These are phyloP conservation scores for Psephotus haematonotus DNA, from an alignment of 2,113 vertebrate species.

Conservation along the genomic window DNA sequence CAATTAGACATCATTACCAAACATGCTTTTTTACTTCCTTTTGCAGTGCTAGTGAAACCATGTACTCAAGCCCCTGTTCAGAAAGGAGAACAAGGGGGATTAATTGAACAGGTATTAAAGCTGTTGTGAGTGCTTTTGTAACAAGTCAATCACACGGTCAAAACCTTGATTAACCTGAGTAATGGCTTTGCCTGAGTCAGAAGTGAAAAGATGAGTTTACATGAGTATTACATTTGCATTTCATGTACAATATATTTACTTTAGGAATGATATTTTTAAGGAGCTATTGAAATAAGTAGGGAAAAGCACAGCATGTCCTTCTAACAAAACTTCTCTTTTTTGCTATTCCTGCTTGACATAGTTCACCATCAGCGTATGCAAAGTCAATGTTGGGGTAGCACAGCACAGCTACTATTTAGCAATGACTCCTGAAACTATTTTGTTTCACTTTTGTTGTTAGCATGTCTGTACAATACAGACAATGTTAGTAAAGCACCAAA, in stretches of 20 bases:
- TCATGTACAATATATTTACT: neutral
- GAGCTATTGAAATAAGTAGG: neutral
- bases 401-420: neutral
- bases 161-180: neutral
- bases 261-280: neutral
- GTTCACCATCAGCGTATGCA: no score
- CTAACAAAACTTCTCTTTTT: neutral
- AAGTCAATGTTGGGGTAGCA: neutral
- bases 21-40: neutral
- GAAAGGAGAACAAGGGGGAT: neutral
- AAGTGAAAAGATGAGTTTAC: neutral
- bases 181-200: neutral
- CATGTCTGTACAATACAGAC: neutral
- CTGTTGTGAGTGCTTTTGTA: neutral
- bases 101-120: neutral
- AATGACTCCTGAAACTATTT: neutral
- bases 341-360: neutral
- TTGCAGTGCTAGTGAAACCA: neutral
- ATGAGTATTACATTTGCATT: neutral
- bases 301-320: neutral
- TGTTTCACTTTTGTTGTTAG: neutral
- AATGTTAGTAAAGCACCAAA: neutral
- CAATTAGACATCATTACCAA: neutral
- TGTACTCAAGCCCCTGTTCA: rapidly evolving
- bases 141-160: neutral